phyloP scores from a whole-genome alignment of 2,888 invertebrate species.

The Cistogaster globosa region DNA sequence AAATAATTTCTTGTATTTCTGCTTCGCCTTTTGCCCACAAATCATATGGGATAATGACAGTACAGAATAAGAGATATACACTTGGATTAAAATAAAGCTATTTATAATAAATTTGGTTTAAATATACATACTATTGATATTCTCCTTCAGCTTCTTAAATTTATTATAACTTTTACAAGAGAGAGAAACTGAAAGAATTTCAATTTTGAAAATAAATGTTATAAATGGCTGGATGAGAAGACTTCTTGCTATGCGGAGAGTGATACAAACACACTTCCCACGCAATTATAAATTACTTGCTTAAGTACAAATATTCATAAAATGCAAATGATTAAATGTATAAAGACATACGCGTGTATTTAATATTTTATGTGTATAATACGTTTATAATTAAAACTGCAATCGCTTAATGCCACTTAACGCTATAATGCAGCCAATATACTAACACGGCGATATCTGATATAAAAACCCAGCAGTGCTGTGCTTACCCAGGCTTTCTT shows the following conservation, averaged over 20 bases:
- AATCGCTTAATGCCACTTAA: constrained; percentile 56
- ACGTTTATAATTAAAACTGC: constrained; percentile 45
- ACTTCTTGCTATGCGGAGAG: not conserved
- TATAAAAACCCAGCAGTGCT: constrained; percentile 1
- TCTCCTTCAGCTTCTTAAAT: not conserved
- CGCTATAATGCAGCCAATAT: constrained; percentile 16
- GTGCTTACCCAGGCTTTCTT: no score
- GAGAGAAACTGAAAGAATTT: no score
- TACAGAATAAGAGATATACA: not conserved
- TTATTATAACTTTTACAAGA: not conserved
- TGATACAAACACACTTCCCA: not conserved
- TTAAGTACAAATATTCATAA: constrained; percentile 7
- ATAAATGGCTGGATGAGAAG: not conserved
- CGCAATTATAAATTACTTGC: not conserved
- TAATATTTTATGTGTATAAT: not conserved
- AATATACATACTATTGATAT: not conserved
- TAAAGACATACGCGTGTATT: not conserved
- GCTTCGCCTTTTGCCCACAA: constrained; percentile 2
- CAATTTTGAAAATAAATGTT: no score
- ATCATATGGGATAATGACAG: constrained; percentile 38
- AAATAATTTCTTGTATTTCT: constrained; percentile 30
- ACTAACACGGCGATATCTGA: not conserved
- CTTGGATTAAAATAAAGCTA: no score
- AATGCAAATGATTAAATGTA: not conserved
- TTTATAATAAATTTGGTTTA: no score